Evolutionary conservation across 2,113 vertebrate species (phyloP).

Genomic region (Vidua macroura): DNA sequence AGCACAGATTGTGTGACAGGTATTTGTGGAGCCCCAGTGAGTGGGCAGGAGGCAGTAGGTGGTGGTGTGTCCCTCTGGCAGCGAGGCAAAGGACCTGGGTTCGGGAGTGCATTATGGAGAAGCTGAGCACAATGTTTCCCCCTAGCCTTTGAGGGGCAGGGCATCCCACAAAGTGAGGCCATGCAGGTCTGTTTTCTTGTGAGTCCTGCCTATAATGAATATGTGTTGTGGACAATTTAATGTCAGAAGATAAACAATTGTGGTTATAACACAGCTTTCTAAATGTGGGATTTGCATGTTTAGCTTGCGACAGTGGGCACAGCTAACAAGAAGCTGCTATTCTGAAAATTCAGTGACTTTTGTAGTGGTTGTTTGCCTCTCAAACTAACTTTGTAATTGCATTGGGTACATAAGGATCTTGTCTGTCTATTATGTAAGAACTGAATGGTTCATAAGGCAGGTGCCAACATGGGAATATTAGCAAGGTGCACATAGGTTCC

Average conservation of each 20-base stretch:
- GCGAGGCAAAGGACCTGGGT: not conserved
- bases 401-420: not conserved
- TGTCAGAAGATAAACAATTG: not conserved
- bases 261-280: not conserved
- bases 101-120: rapidly evolving
- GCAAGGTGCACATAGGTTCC: not conserved
- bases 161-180: not conserved
- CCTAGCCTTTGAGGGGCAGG: not conserved
- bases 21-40: not conserved
- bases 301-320: not conserved
- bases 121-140: not conserved
- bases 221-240: not conserved
- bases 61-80: not conserved
- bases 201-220: not conserved
- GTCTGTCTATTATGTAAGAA: not conserved
- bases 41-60: not conserved
- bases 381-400: not conserved
- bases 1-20: rapidly evolving
- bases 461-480: rapidly evolving
- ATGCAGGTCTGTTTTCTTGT: not conserved
- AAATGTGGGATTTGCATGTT: not conserved
- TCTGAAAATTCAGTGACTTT: not conserved
- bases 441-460: not conserved
- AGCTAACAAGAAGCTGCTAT: not conserved
- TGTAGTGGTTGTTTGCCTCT: not conserved